phyloP scores from a whole-genome alignment of 2,888 invertebrate genomes.

The Dryocosmus kuriphilus region DNA sequence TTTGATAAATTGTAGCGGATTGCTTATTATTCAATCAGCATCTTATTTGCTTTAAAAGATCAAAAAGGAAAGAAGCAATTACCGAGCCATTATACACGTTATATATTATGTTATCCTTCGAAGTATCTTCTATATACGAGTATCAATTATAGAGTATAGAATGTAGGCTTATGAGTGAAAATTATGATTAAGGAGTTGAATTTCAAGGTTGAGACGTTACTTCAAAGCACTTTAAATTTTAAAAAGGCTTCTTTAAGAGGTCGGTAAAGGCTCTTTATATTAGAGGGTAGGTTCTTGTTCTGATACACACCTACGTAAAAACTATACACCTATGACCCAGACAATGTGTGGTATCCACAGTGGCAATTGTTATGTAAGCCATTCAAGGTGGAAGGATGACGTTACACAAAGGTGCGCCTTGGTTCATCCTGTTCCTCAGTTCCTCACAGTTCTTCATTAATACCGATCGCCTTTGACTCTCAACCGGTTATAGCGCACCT shows the following conservation, averaged over 20 bases:
- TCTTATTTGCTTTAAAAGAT: constrained; percentile 36
- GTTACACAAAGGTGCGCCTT: constrained; percentile 68
- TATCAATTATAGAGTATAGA: background rate
- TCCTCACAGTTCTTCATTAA: constrained; percentile 62
- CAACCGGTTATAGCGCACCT: constrained; percentile 46
- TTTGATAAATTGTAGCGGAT: background rate
- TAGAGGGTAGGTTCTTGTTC: constrained; percentile 17
- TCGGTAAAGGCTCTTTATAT: constrained; percentile 44
- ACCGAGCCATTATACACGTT: background rate
- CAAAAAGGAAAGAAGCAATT: constrained; percentile 13
- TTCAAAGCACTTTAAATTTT: constrained; percentile 27
- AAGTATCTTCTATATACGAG: too few relatives aligned
- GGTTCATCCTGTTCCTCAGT: constrained; percentile 67
- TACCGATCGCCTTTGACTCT: constrained; percentile 55
- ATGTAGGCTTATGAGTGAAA: background rate
- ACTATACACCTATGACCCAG: constrained; percentile 32
- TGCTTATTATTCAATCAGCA: background rate
- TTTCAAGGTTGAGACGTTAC: constrained; percentile 47
- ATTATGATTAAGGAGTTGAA: constrained; percentile 44
- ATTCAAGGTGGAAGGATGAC: constrained; percentile 70
- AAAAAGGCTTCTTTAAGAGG: constrained; percentile 46
- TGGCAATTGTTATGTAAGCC: constrained; percentile 67
- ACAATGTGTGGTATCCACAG: constrained; percentile 50
- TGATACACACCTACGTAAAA: constrained; percentile 33
- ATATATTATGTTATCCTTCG: background rate